Percentiles rank a stretch among this genome's conserved stretches.
Conservation (phyloP, 2,113 vertebrate species). For the Carassius carassius region DNA sequence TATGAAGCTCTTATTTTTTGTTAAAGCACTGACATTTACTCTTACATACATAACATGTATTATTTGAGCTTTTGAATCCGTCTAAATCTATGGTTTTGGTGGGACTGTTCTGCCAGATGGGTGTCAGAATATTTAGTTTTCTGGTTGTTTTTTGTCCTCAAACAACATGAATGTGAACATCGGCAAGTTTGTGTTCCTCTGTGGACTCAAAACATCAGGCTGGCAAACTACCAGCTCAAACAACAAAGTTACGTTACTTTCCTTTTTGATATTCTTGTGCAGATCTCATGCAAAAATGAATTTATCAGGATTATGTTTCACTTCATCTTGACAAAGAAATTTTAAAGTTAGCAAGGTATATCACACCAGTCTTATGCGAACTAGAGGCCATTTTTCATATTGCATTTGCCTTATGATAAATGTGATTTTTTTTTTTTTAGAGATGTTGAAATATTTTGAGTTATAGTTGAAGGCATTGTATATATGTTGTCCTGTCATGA, state of each 20-base stretch:
- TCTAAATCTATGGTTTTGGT: not conserved
- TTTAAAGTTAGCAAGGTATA: too few species aligned
- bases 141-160: not conserved
- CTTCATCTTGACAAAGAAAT: too few species aligned
- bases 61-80: not conserved
- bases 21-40: too few species aligned
- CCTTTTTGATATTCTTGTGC: not conserved
- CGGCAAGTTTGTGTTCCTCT: not conserved
- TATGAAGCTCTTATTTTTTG: not conserved
- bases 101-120: not conserved
- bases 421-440: not conserved
- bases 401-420: not conserved
- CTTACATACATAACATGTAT: not conserved
- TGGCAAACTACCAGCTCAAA: not conserved
- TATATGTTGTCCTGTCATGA: too few species aligned
- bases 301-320: not conserved
- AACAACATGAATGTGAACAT: not conserved
- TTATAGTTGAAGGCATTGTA: not conserved
- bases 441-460: not conserved
- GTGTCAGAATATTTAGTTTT: not conserved
- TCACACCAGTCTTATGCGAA: not conserved
- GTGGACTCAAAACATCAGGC: not conserved
- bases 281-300: not conserved
- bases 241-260: not conserved
- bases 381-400: not conserved